Conservation (phyloP, 2,113 vertebrate species). For the Pterophyllum scalare region DNA sequence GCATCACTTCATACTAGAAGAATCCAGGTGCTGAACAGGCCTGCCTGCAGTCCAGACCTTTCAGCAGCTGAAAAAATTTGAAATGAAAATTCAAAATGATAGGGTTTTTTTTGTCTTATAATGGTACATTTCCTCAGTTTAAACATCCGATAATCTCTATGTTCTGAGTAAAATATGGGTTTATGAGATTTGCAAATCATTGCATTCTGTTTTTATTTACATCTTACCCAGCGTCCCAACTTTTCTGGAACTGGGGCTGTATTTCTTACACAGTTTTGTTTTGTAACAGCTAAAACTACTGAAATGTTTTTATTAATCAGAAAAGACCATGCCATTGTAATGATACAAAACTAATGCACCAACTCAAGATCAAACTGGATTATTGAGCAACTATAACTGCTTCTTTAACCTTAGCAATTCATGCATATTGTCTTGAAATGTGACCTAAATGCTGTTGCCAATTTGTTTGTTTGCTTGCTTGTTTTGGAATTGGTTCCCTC, state of each 20-base stretch:
- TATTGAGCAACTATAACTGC: not conserved
- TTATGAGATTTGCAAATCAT: not conserved
- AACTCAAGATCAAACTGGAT: not conserved
- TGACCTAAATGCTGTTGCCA: not conserved
- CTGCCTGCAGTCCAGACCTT: too few species aligned
- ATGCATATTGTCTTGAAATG: not conserved
- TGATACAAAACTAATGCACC: not conserved
- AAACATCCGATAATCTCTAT: not conserved
- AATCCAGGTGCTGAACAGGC: too few species aligned
- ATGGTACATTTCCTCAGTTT: not conserved
- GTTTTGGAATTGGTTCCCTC: not conserved
- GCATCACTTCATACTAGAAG: too few species aligned
- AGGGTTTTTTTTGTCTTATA: not conserved
- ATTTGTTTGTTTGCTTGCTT: not conserved
- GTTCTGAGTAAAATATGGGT: not conserved
- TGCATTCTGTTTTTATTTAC: not conserved
- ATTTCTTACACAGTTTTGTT: not conserved
- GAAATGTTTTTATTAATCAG: not conserved
- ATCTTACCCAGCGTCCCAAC: not conserved
- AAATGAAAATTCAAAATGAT: not conserved
- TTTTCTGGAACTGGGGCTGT: not conserved
- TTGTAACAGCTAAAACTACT: not conserved
- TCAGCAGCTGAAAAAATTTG: too few species aligned
- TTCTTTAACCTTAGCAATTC: slow-evolving; percentile 14
- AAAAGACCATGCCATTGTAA: not conserved